Evolutionary conservation across 1,140 invertebrate species (phyloP).

Genomic region (Ptiloglossa arizonensis): DNA sequence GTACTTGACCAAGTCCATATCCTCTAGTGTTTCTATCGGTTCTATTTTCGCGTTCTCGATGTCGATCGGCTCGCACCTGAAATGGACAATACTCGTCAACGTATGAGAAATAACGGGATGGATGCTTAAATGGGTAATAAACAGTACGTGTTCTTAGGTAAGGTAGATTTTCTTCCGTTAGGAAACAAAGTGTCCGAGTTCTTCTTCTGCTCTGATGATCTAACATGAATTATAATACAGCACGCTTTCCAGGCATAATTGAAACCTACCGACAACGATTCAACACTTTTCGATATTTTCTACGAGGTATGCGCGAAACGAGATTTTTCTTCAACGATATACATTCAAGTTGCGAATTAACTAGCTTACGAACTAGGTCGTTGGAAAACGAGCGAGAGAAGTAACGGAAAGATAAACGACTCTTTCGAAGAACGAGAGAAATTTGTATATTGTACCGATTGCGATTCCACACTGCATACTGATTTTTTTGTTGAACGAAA

Average conservation of each 20-base stretch:
- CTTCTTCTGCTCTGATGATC: background rate
- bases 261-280: background rate
- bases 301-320: no score
- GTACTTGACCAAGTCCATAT: slow-evolving; percentile 49
- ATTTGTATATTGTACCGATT: no score
- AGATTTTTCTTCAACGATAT: background rate
- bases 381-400: background rate
- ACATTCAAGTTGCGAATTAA: background rate
- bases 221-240: background rate
- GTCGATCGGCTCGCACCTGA: slow-evolving; percentile 57
- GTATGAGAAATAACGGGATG: slow-evolving; percentile 18
- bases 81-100: slow-evolving; percentile 66
- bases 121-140: slow-evolving; percentile 12
- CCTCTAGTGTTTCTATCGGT: slow-evolving; percentile 32
- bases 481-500: no score
- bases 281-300: no score
- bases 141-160: background rate
- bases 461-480: no score
- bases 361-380: background rate
- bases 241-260: no score
- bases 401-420: no score
- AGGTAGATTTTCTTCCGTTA: slow-evolving; percentile 3
- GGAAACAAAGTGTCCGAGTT: background rate
- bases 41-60: slow-evolving; percentile 48
- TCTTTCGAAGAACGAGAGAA: no score